Evolutionary conservation across 2,113 vertebrate genomes (phyloP).

Genomic region (Brachirus orientalis): DNA sequence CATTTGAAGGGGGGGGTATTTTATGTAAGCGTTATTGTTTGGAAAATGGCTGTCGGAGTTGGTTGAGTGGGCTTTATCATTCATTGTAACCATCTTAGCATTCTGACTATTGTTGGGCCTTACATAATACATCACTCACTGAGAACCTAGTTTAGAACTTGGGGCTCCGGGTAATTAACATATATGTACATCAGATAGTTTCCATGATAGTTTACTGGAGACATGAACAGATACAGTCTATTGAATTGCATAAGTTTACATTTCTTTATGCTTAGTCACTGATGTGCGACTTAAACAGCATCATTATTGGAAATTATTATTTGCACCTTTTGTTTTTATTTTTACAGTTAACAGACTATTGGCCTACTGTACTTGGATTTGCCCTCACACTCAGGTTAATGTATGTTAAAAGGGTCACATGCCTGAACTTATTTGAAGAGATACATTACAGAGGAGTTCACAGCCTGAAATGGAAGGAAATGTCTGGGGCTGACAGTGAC

Average conservation of each 20-base stretch:
- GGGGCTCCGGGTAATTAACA: not conserved
- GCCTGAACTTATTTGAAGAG: constrained; percentile 47
- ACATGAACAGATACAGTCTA: constrained; percentile 1
- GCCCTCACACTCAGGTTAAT: not conserved
- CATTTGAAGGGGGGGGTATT: no score
- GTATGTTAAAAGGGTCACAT: constrained; percentile 4
- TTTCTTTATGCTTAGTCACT: not conserved
- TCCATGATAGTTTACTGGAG: constrained; percentile 10
- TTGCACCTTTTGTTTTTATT: no score
- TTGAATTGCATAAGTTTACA: not conserved
- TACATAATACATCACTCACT: constrained; percentile 38
- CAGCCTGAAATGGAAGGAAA: constrained; percentile 54
- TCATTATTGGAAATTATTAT: not conserved
- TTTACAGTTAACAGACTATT: not conserved
- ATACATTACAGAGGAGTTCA: constrained; percentile 47
- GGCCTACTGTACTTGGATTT: not conserved
- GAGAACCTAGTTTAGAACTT: constrained; percentile 18
- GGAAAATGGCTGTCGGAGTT: no score
- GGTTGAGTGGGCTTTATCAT: no score
- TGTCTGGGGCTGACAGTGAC: constrained; percentile 49
- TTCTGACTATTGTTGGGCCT: constrained; percentile 26
- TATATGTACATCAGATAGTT: constrained; percentile 34
- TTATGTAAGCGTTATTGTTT: no score
- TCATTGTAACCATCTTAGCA: constrained; percentile 24
- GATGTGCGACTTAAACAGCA: no score